phyloP scores from a whole-genome alignment of 92 coral and sea anemone species.

The Phymanthus crucifer region DNA sequence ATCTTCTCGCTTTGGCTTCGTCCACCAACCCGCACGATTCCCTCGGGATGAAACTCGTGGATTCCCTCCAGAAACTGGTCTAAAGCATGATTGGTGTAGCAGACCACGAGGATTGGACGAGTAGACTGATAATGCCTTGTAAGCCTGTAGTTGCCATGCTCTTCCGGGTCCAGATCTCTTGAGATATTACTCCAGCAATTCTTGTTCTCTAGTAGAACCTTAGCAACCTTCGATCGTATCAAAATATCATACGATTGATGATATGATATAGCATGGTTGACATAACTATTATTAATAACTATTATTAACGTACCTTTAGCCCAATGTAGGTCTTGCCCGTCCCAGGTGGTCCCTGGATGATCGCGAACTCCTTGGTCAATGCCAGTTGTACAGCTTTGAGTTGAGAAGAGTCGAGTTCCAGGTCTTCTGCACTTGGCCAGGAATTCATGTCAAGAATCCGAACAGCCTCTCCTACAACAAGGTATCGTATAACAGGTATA shows the following conservation, averaged over 20 bases:
- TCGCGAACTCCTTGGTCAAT: constrained; percentile 89
- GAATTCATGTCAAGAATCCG: constrained; percentile 52
- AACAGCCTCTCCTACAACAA: constrained; percentile 18
- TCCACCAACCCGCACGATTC: too few species aligned
- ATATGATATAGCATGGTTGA: too few species aligned
- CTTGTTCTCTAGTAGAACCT: background rate
- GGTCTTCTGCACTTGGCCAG: constrained; percentile 86
- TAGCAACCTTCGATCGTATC: background rate
- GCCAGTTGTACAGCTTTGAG: constrained; percentile 82
- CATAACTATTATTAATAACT: too few species aligned
- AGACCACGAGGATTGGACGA: background rate
- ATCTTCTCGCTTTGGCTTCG: background rate
- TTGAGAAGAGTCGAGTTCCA: constrained; percentile 86
- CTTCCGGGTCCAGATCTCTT: background rate
- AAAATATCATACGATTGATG: too few species aligned
- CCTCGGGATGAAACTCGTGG: too few species aligned
- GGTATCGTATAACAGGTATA: too few species aligned
- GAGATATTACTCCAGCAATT: background rate
- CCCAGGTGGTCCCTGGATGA: constrained; percentile 98
- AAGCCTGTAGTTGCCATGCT: background rate
- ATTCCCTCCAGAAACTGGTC: too few species aligned
- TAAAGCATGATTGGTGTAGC: too few species aligned
- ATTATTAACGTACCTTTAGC: too few species aligned
- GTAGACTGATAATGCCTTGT: background rate
- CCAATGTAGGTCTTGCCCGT: constrained; percentile 97